phyloP scores from a whole-genome alignment of 2,113 vertebrate species.

The Gnathonemus echidnorhynchus region DNA sequence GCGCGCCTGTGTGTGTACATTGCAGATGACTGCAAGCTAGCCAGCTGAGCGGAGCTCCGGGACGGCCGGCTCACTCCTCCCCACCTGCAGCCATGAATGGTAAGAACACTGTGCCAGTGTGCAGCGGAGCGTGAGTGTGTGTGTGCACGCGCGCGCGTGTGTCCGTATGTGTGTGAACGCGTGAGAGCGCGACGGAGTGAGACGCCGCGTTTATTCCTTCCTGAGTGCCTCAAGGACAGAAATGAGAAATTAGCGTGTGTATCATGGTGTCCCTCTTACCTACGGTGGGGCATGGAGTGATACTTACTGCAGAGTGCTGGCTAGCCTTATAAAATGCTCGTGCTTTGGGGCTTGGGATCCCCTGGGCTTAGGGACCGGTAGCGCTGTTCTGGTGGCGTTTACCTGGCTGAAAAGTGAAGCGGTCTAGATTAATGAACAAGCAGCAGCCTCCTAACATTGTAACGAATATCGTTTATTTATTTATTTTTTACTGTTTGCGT shows the following conservation, averaged over 20 bases:
- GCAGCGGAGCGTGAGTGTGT: constrained; percentile 33
- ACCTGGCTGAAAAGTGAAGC: not conserved
- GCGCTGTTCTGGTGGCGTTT: not conserved
- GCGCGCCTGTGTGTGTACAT: constrained; percentile 7
- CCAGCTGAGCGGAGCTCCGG: constrained; percentile 48
- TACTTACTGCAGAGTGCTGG: not conserved
- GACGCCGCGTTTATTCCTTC: not conserved
- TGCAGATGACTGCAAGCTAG: constrained; percentile 59
- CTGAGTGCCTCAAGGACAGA: not conserved
- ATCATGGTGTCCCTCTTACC: not conserved
- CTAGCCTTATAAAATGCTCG: not conserved
- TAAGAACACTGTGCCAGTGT: constrained; percentile 40
- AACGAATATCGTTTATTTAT: not conserved
- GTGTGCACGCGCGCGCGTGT: constrained; percentile 47
- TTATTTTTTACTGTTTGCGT: not conserved
- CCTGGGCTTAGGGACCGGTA: not conserved
- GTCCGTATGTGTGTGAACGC: constrained; percentile 50
- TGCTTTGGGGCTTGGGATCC: not conserved
- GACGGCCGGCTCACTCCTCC: constrained; percentile 20
- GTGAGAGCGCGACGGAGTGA: constrained; percentile 29
- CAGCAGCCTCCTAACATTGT: not conserved
- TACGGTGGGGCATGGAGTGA: not conserved
- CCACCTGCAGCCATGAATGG: constrained; percentile 66
- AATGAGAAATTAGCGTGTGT: not conserved
- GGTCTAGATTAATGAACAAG: not conserved